Conservation (phyloP, 2,797 vertebrate genomes). For the Podarcis siculus region DNA sequence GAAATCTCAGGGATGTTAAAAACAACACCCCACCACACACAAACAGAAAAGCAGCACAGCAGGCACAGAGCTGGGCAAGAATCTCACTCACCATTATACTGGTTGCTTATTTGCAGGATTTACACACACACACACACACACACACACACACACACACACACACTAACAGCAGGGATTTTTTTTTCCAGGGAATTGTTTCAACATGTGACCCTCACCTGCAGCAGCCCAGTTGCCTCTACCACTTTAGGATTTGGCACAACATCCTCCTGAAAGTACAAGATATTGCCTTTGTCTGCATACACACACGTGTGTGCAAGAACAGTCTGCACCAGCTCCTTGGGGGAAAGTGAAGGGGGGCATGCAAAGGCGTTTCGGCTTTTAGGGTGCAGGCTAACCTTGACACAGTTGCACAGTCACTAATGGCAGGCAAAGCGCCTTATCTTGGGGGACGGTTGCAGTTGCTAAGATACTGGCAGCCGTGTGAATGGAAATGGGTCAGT, state of each 20-base stretch:
- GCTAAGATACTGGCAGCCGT: constrained; percentile 99
- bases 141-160: background rate
- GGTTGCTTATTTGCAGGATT: background rate
- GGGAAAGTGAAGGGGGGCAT: background rate
- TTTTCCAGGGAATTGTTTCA: background rate
- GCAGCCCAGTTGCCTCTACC: background rate
- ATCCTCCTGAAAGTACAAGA: background rate
- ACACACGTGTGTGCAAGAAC: background rate
- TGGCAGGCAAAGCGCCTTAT: constrained; percentile 83
- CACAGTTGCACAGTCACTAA: constrained; percentile 83
- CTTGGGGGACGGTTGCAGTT: constrained; percentile 95
- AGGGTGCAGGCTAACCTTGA: constrained; percentile 82
- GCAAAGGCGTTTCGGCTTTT: constrained; percentile 70
- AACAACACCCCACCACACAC: background rate
- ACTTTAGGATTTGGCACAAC: background rate
- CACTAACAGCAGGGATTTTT: background rate
- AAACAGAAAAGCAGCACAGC: background rate
- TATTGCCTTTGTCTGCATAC: background rate
- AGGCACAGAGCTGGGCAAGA: background rate
- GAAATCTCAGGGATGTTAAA: background rate
- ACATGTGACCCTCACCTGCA: too few relatives aligned
- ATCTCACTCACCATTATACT: background rate
- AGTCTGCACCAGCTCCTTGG: background rate
- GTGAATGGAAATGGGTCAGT: constrained; percentile 95
- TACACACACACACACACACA: background rate